Conservation (phyloP, 2,888 invertebrate genomes). For the Laspeyria flexula region DNA sequence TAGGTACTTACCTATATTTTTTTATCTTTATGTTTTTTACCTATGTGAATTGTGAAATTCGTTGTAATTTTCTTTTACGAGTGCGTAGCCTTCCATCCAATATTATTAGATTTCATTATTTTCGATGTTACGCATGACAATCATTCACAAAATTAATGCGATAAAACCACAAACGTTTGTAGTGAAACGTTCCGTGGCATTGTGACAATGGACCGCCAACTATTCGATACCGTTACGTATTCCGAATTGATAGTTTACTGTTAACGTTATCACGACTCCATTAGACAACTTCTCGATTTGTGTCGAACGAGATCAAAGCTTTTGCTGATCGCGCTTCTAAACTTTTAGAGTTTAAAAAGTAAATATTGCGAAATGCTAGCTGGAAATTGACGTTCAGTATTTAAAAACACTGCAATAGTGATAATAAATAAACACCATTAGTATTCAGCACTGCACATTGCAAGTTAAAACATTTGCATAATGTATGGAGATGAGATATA, state of each 20-base stretch:
- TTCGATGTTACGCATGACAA: conserved; percentile 16
- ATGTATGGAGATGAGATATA: neutral
- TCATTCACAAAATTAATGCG: conserved; percentile 28
- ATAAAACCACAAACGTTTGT: conserved; percentile 43
- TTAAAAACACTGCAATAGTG: too few species aligned
- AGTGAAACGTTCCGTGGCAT: conserved; percentile 46
- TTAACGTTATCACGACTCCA: conserved; percentile 63
- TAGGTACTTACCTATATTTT: too few species aligned
- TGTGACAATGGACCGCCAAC: conserved; percentile 41
- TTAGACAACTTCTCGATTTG: conserved; percentile 36
- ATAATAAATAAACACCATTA: too few species aligned
- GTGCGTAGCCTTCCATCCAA: too few species aligned
- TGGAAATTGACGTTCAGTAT: neutral
- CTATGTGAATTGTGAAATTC: too few species aligned
- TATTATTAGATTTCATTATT: neutral
- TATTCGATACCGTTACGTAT: conserved; percentile 61
- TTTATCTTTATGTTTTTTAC: too few species aligned
- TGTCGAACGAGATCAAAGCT: conserved; percentile 29
- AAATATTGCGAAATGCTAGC: neutral
- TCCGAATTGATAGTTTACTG: conserved; percentile 67
- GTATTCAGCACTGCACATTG: neutral
- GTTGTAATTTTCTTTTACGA: too few species aligned
- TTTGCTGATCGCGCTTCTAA: conserved; percentile 14
- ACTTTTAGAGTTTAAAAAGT: conserved; percentile 11
- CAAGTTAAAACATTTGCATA: neutral